Base-by-base conservation (phyloP, 1,140 invertebrate genomes). In the Hormaphis cornu region DNA sequence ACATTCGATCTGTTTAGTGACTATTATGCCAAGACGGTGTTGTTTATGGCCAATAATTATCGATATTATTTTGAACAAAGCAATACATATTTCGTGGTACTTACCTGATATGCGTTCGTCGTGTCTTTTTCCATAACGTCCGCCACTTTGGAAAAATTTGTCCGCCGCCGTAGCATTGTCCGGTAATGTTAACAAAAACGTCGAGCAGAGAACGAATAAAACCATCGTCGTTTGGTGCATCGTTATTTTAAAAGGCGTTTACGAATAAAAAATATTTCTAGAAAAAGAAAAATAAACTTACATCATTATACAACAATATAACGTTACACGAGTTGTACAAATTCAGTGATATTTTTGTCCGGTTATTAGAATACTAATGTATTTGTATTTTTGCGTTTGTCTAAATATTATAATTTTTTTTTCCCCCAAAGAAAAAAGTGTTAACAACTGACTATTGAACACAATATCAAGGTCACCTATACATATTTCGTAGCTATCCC, bases 121-220 rank as follows among this genome's bases (percentile, higher is more conserved):
- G 44, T 48, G 26, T 48, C 61, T 50, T 48, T 66, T 66, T 18
- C 61, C 61, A 33, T 50, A 66, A 1, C 61, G 40, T 6, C 61
- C 61, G 4, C 61, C 61, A 5, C 44, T 48, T 24, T 66, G 61
- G 10, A 50, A 66, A 22, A 66, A 66, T 22, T 66, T 28, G 24
- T 66, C 61, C 3, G 26, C 24, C 10, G 61, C 61, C 5, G n/a
- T 33, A 3, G 28, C 22, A 12, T 30, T 22, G 22, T 48, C 61
- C 12, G 28, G 61, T 9, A 66, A 8, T 24, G 20, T 50, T 20
- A 33, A 18, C 18, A 66, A 66, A 8, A 66, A 33, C 24, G 42
- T 48, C 8, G 40, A 35, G 1, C 42, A 26, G 12, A 48, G 1
- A 33, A 66, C 24, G 12, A 42, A 66, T 10, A 66, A 6, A 35